Percentiles rank a stretch among this genome's conserved stretches.
These are phyloP conservation scores for Sus cebifrons DNA, from an alignment of 2,797 vertebrate genomes.

Conservation along the genomic window DNA sequence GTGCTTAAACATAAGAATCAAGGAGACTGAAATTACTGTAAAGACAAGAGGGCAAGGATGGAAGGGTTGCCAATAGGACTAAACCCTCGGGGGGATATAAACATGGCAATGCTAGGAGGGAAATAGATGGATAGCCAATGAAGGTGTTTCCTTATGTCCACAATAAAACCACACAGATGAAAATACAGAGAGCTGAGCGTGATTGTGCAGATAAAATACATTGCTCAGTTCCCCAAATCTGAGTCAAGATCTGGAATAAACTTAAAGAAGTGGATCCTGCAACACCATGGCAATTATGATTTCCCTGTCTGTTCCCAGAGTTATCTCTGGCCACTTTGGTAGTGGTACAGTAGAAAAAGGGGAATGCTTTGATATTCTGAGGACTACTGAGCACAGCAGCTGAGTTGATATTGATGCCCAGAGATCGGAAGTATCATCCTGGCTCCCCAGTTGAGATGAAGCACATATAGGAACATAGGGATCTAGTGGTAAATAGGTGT, in stretches of 20 bases:
- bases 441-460: neutral
- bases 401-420: neutral
- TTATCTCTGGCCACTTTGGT: neutral
- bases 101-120: neutral
- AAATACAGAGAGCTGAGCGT: neutral
- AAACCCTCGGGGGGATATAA: neutral
- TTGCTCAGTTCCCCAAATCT: neutral
- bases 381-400: neutral
- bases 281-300: neutral
- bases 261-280: neutral
- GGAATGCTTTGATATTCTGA: neutral
- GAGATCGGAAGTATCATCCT: neutral
- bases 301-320: neutral
- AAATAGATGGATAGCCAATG: neutral
- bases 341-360: neutral
- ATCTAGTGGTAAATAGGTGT: neutral
- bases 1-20: neutral
- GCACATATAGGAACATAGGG: rapidly evolving
- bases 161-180: neutral
- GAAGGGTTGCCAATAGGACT: neutral
- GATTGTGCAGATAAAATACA: neutral
- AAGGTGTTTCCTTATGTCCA: neutral
- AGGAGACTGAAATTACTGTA: neutral
- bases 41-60: neutral
- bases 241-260: neutral